Percentiles rank a stretch among this genome's conserved stretches.
phyloP scores from a whole-genome alignment of 2,888 invertebrate species.

The Drosophila quinaria region DNA sequence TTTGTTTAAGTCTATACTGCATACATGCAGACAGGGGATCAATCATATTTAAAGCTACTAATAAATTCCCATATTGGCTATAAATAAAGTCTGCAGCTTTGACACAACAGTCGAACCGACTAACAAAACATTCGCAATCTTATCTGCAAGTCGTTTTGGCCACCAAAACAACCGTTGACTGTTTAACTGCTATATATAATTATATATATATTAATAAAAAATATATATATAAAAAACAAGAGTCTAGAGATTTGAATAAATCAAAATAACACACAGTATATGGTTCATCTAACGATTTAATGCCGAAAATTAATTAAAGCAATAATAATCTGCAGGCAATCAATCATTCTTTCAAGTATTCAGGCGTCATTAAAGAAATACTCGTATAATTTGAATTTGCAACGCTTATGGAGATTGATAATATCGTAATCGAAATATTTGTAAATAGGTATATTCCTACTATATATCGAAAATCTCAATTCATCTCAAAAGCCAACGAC shows the following conservation, averaged over 20 bases:
- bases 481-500: constrained; percentile 4
- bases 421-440: constrained; percentile 9
- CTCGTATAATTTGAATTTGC: constrained; percentile 22
- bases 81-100: constrained; percentile 33
- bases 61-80: constrained; percentile 40
- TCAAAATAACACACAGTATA: constrained; percentile 43
- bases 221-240: constrained; percentile 19
- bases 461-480: neutral
- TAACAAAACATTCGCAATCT: constrained; percentile 47
- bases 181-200: constrained; percentile 5
- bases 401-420: constrained; percentile 57
- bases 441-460: constrained; percentile 4
- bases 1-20: constrained; percentile 29
- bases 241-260: constrained; percentile 41
- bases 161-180: constrained; percentile 16
- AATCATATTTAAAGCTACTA: constrained; percentile 38
- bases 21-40: constrained; percentile 7
- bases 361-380: constrained; percentile 39
- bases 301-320: constrained; percentile 25
- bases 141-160: constrained; percentile 42
- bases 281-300: constrained; percentile 16
- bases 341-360: constrained; percentile 58
- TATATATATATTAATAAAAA: constrained; percentile 11
- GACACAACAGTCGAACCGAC: neutral
- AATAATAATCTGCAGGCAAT: constrained; percentile 43